Base-by-base conservation (phyloP, 1,140 invertebrate species). In the Drosophila malerkotliana region DNA sequence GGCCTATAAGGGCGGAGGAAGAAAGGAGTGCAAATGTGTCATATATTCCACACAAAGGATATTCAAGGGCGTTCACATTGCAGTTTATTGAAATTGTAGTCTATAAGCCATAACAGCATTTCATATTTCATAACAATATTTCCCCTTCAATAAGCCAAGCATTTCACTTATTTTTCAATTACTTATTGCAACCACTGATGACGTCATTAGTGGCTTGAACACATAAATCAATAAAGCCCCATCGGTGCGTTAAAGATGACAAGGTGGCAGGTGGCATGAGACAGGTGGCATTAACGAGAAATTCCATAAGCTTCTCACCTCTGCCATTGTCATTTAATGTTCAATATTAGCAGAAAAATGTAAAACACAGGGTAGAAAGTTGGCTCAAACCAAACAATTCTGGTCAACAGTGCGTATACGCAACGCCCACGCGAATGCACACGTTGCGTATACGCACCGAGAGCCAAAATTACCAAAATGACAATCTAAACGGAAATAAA, bases 401-500 rank as follows among this genome's bases (percentile, higher is more conserved):
- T 8, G 6, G 41, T 1, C 15, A 6, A 44, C 14, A 9, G n/a
- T 14, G 41, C 41, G 41, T 18, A 44, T 44, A 44, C 41, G 41
- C 0, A 18, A 44, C 45, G 10, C 26, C 48, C 26, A n/a, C 51
- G 10, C 24, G 24, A 18, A 24, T 56, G 49, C 24, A 56, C 28
- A 60, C 52, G 57, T 72, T 87, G 84, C 83, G 83, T 83, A 88
- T 71, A 88, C 83, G 83, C 82, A 68, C 37, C 51, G 76, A 52
- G 58, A 28, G 58, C 84, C 87, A 88, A 88, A 88, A 89, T 79
- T 83, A 83, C 67, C 60, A 63, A 79, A 66, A 88, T 88, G 83
- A 88, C 83, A 88, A 88, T 89, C 79, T 79, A 79, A 88, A 88
- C 83, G 83, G 83, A 88, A 88, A 88, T 88, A 88, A 88, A 83